Conservation (phyloP, 2,888 invertebrate genomes). For the Bursaphelenchus okinawaensis region DNA sequence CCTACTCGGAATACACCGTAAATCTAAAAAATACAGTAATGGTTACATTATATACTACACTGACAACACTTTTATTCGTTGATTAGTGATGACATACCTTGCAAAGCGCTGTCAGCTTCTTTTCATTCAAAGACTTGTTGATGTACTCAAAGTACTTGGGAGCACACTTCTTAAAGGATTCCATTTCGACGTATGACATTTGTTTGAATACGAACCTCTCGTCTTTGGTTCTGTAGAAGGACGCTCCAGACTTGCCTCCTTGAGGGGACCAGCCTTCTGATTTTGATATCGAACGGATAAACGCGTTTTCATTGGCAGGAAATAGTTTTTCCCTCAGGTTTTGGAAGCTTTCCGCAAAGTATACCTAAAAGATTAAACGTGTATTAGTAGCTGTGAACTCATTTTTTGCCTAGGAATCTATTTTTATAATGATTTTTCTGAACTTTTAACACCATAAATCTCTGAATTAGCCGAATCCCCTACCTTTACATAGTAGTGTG, state of each 20-base stretch:
- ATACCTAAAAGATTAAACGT: constrained; percentile 53
- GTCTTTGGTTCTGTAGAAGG: constrained; percentile 68
- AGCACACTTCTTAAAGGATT: constrained; percentile 85
- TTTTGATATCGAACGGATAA: constrained; percentile 76
- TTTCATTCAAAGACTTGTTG: constrained; percentile 58
- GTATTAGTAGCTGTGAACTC: constrained; percentile 10
- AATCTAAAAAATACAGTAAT: constrained; percentile 31
- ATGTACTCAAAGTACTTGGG: constrained; percentile 90
- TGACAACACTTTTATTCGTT: not conserved
- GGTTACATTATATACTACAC: not conserved
- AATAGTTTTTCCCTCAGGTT: constrained; percentile 68
- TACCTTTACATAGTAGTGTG: constrained; percentile 75
- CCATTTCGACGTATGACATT: constrained; percentile 77
- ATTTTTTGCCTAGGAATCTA: not conserved
- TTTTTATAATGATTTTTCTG: too few relatives aligned
- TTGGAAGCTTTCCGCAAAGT: constrained; percentile 83
- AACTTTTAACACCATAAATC: too few relatives aligned
- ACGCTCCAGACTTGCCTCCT: constrained; percentile 94
- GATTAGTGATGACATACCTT: constrained; percentile 61
- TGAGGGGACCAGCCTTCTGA: constrained; percentile 83
- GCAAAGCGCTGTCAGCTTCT: constrained; percentile 70
- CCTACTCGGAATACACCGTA: constrained; percentile 54
- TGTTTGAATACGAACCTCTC: constrained; percentile 54
- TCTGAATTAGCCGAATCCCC: too few relatives aligned
- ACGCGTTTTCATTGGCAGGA: constrained; percentile 63